phyloP scores from a whole-genome alignment of 2,888 invertebrate genomes.

The Hirtodrosophila histrioides region DNA sequence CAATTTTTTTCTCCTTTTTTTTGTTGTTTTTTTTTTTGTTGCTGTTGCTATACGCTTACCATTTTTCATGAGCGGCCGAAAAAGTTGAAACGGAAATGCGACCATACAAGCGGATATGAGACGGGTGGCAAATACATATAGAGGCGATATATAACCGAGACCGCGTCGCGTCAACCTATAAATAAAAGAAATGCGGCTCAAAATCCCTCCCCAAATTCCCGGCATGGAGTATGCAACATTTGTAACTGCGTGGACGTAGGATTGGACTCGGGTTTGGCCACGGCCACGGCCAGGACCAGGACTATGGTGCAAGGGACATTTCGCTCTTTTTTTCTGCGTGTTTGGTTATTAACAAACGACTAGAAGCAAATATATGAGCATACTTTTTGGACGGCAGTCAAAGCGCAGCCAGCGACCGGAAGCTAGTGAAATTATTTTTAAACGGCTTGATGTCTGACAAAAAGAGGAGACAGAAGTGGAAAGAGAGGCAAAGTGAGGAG shows the following conservation, averaged over 20 bases:
- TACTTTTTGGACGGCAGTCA: constrained; percentile 65
- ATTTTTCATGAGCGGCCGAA: constrained; percentile 60
- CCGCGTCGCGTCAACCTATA: constrained; percentile 67
- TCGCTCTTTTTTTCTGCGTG: constrained; percentile 27
- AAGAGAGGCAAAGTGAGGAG: constrained; percentile 2
- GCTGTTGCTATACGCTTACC: constrained; percentile 34
- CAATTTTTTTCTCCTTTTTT: constrained; percentile 16
- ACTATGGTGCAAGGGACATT: constrained; percentile 11
- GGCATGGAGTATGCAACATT: constrained; percentile 57
- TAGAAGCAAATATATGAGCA: constrained; percentile 67
- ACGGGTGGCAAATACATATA: constrained; percentile 46
- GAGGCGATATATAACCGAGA: constrained; percentile 59
- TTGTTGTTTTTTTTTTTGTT: constrained; percentile 7
- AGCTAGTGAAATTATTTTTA: constrained; percentile 74
- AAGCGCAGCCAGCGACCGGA: constrained; percentile 68
- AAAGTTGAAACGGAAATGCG: constrained; percentile 79
- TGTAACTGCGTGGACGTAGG: constrained; percentile 41
- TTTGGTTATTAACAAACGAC: constrained; percentile 62
- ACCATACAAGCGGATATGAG: constrained; percentile 79
- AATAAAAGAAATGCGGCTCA: constrained; percentile 62
- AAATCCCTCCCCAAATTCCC: constrained; percentile 55
- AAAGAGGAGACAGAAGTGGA: constrained; percentile 6
- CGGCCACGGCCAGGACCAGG: too few relatives aligned
- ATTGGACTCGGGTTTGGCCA: constrained; percentile 22
- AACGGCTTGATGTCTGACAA: constrained; percentile 59